phyloP scores from a whole-genome alignment of 2,797 vertebrate species.

The Melanotaenia pygmaea region DNA sequence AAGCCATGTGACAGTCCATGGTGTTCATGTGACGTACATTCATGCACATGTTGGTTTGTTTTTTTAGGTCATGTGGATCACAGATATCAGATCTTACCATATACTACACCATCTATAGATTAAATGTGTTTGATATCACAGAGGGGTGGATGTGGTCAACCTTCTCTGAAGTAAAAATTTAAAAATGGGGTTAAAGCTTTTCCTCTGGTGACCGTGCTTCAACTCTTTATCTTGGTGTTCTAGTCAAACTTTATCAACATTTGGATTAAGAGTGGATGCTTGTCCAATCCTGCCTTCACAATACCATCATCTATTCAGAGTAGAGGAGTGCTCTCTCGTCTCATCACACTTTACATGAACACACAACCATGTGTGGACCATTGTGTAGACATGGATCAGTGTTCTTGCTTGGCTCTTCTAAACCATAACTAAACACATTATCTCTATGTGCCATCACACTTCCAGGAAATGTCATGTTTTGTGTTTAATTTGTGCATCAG shows the following conservation, averaged over 20 bases:
- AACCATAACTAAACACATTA: too few species aligned
- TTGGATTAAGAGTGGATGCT: neutral
- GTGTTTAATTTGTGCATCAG: too few species aligned
- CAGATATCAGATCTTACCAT: constrained; percentile 54
- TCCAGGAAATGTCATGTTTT: too few species aligned
- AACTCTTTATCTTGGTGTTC: constrained; percentile 2
- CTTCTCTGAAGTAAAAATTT: neutral
- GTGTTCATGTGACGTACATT: constrained; percentile 57
- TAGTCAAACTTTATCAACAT: constrained; percentile 11
- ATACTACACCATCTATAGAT: constrained; percentile 17
- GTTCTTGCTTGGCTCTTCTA: neutral
- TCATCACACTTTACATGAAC: neutral
- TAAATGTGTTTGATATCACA: constrained; percentile 9
- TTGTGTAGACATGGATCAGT: neutral
- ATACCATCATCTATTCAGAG: constrained; percentile 27
- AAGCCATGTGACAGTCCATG: constrained; percentile 39
- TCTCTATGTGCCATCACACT: too few species aligned
- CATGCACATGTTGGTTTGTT: constrained; percentile 32
- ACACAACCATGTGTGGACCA: neutral
- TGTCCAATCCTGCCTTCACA: constrained; percentile 6
- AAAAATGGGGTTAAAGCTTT: constrained; percentile 14
- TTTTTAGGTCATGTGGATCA: constrained; percentile 52
- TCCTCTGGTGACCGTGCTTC: neutral
- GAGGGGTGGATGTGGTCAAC: neutral
- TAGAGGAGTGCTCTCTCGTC: constrained; percentile 11